Evolutionary conservation across 2,797 vertebrate genomes (phyloP).

Genomic region (Alfaro cultratus): DNA sequence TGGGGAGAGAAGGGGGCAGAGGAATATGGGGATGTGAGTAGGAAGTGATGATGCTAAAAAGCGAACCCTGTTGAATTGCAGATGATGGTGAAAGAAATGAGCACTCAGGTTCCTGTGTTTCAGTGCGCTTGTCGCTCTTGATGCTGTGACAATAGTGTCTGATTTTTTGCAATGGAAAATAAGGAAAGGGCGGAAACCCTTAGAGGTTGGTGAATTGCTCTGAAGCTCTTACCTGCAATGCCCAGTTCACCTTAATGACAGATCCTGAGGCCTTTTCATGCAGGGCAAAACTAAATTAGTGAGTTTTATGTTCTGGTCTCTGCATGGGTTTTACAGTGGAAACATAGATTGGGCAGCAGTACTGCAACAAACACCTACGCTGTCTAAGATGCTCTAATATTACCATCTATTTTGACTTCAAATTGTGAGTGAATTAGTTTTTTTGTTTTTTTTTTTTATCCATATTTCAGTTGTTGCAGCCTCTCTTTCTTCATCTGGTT

Average conservation of each 20-base stretch:
- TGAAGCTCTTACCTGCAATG: constrained; percentile 19
- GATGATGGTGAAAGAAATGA: constrained; percentile 23
- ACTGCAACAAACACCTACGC: neutral
- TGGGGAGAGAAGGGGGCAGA: neutral
- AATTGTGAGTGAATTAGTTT: neutral
- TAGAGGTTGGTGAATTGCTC: constrained; percentile 14
- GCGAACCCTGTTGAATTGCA: constrained; percentile 21
- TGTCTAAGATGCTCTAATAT: neutral
- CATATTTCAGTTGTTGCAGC: constrained; percentile 4
- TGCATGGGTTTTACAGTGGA: neutral
- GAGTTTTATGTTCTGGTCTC: neutral
- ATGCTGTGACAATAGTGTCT: neutral
- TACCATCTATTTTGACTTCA: neutral
- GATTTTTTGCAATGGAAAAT: neutral
- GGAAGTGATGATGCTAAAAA: constrained; percentile 49
- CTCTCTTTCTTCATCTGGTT: constrained; percentile 3
- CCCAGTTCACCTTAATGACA: constrained; percentile 38
- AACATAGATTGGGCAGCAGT: neutral
- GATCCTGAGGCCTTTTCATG: constrained; percentile 52
- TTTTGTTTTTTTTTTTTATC: neutral
- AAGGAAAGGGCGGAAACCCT: constrained; percentile 10
- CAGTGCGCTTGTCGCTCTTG: constrained; percentile 7
- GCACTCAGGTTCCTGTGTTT: constrained; percentile 16
- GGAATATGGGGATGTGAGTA: constrained; percentile 33
- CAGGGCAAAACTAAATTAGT: neutral